Conservation (phyloP, 2,797 vertebrate genomes). For the Sebastes vulpes region DNA sequence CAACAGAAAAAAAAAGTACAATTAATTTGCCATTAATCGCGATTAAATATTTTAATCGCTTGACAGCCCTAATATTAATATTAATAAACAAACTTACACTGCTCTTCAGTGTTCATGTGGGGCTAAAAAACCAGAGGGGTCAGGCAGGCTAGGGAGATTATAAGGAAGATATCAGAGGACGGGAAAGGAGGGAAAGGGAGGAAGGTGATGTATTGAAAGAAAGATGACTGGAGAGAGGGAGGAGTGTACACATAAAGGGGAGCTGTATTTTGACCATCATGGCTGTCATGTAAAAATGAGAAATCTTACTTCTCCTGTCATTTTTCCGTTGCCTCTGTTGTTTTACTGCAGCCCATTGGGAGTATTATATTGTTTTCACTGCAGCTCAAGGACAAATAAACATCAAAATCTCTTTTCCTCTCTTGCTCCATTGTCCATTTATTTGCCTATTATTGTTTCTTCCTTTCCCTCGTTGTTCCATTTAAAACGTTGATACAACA, state of each 20-base stretch:
- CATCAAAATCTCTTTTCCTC: conserved; percentile 39
- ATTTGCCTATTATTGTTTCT: background rate
- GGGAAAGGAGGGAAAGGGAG: background rate
- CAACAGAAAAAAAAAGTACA: too few relatives aligned
- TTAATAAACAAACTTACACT: background rate
- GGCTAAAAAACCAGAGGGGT: conserved; percentile 1
- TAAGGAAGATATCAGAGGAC: conserved; percentile 11
- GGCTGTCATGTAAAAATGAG: conserved; percentile 57
- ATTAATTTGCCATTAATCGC: too few relatives aligned
- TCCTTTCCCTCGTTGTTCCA: conserved; percentile 14
- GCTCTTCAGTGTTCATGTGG: background rate
- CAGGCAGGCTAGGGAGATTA: background rate
- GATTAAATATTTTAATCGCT: too few relatives aligned
- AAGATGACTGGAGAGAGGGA: conserved; percentile 39
- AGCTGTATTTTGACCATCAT: conserved; percentile 64
- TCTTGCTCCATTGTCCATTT: background rate
- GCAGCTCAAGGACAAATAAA: conserved; percentile 57
- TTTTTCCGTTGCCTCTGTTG: conserved; percentile 55
- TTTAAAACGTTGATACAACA: conserved; percentile 58
- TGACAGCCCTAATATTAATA: background rate
- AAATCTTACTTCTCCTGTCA: conserved; percentile 52
- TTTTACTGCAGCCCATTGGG: conserved; percentile 56
- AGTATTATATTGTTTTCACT: conserved; percentile 60
- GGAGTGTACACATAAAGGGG: conserved; percentile 27
- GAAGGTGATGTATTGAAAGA: conserved; percentile 58